Evolutionary conservation across 2,797 vertebrate genomes (phyloP).

Genomic region (Spatula versicolor): DNA sequence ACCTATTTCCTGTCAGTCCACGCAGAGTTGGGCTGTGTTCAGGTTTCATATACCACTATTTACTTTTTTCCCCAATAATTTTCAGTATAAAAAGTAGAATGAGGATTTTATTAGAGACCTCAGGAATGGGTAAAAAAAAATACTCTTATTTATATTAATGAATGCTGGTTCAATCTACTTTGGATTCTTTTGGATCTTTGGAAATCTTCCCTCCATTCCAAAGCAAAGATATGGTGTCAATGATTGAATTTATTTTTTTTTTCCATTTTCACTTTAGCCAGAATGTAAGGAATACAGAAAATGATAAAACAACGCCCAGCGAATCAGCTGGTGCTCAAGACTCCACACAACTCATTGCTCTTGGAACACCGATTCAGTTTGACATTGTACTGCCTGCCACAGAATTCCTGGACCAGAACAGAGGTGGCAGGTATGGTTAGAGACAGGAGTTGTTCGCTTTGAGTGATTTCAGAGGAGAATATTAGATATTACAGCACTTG

Average conservation of each 20-base stretch:
- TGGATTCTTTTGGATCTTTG: background rate
- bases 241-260: background rate
- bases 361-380: constrained; percentile 97
- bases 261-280: constrained; percentile 68
- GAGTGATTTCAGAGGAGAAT: background rate
- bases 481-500: background rate
- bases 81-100: background rate
- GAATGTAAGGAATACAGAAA: constrained; percentile 56
- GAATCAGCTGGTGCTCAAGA: constrained; percentile 75
- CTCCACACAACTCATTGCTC: constrained; percentile 87
- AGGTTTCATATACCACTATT: background rate
- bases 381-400: constrained; percentile 93
- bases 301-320: constrained; percentile 64
- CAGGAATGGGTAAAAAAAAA: background rate
- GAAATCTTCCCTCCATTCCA: background rate
- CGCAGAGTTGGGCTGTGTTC: accelerated
- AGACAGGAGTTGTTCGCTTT: background rate
- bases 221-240: background rate
- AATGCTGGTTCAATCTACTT: background rate
- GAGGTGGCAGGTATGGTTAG: constrained; percentile 85
- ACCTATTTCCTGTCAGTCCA: background rate
- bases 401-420: constrained; percentile 95
- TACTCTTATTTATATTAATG: background rate
- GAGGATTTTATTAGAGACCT: background rate
- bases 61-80: background rate